Evolutionary conservation across 2,888 invertebrate genomes (phyloP).

Genomic region (Eupithecia insigniata): DNA sequence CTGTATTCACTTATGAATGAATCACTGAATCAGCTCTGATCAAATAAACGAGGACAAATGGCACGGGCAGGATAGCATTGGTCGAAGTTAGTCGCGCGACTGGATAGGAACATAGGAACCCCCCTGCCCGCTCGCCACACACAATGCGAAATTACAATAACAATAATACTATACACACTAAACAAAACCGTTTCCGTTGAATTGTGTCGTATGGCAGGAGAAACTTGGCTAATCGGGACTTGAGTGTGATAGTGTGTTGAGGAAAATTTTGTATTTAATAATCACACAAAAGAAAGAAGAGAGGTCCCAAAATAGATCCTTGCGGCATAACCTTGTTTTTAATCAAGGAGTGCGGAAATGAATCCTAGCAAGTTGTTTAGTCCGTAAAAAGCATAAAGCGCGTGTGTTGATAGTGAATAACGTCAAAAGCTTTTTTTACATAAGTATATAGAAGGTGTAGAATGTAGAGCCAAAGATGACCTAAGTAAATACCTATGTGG

Average conservation of each 20-base stretch:
- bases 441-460: neutral
- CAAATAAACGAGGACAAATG: conserved; percentile 17
- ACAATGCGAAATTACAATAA: conserved; percentile 73
- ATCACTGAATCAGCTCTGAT: conserved; percentile 6
- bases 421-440: too few species aligned
- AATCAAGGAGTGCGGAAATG: neutral
- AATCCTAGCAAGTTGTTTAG: neutral
- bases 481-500: neutral
- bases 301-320: neutral
- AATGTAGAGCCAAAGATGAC: neutral
- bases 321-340: neutral
- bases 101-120: conserved; percentile 23
- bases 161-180: conserved; percentile 60
- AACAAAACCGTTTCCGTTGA: conserved; percentile 68
- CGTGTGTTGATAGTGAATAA: neutral
- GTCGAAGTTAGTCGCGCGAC: conserved; percentile 25
- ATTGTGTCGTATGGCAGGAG: conserved; percentile 44
- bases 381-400: neutral
- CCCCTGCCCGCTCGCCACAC: conserved; percentile 42
- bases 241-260: neutral
- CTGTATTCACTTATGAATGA: conserved; percentile 9
- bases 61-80: conserved; percentile 29
- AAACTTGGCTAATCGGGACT: conserved; percentile 2
- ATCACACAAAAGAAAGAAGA: neutral
- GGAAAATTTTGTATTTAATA: neutral